Conservation (phyloP, 2,113 vertebrate genomes). For the Lutjanus erythropterus region DNA sequence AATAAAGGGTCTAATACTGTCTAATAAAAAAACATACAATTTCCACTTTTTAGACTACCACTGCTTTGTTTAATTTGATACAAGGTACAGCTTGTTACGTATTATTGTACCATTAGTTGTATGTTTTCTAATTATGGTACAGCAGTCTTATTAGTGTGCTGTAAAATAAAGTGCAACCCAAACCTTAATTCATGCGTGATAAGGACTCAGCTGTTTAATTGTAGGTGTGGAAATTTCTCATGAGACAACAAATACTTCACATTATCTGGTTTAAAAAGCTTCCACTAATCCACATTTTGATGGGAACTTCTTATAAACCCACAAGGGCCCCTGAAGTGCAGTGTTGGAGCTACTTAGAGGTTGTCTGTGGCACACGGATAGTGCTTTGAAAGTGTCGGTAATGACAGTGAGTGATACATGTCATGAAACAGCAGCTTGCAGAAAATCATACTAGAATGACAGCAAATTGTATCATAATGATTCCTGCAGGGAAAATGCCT, state of each 20-base stretch:
- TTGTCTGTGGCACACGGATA: constrained; percentile 5
- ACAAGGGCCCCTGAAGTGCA: constrained; percentile 12
- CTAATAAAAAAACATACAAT: too few relatives aligned
- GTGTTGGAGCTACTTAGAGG: constrained; percentile 11
- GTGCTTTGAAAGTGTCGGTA: constrained; percentile 6
- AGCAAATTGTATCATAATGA: constrained; percentile 27
- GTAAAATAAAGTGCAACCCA: too few relatives aligned
- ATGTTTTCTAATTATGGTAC: too few relatives aligned
- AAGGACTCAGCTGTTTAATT: neutral
- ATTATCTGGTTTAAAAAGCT: constrained; percentile 16
- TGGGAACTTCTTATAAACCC: constrained; percentile 12
- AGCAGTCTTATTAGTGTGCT: too few relatives aligned
- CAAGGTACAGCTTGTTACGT: too few relatives aligned
- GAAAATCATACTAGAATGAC: constrained; percentile 21
- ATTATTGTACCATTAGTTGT: too few relatives aligned
- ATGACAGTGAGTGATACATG: constrained; percentile 29
- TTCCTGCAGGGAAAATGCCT: neutral
- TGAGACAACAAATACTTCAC: neutral
- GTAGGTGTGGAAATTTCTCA: neutral
- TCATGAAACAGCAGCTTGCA: constrained; percentile 21
- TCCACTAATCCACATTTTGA: constrained; percentile 26
- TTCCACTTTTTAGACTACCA: too few relatives aligned
- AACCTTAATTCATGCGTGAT: neutral
- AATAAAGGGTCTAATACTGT: too few relatives aligned
- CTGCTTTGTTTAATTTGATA: too few relatives aligned